Conservation (phyloP, 2,113 vertebrate species). For the Coturnix japonica region DNA sequence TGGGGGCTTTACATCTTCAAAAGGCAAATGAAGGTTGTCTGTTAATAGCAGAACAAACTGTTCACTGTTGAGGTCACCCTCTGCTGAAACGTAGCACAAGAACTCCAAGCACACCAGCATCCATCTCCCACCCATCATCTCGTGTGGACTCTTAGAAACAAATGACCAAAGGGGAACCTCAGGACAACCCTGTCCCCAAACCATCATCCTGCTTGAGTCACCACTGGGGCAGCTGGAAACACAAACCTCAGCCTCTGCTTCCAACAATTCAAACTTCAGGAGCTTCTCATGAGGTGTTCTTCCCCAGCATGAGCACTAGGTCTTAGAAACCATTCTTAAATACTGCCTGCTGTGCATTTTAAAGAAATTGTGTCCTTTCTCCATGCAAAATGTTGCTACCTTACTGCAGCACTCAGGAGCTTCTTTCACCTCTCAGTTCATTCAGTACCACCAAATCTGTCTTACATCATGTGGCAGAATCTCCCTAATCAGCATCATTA, state of each 20-base stretch:
- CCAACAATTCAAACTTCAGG: too few species aligned
- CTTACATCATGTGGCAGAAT: background rate
- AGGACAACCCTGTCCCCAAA: background rate
- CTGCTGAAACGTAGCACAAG: background rate
- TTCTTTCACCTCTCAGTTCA: background rate
- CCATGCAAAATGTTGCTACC: background rate
- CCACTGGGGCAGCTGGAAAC: background rate
- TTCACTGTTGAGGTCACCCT: background rate
- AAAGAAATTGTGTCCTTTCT: background rate
- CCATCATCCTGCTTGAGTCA: background rate
- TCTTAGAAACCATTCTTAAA: background rate
- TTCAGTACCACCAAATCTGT: background rate
- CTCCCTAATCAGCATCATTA: background rate
- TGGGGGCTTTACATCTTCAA: background rate
- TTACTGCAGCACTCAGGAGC: background rate
- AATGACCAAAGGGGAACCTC: background rate
- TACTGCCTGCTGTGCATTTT: background rate
- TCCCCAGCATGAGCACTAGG: background rate
- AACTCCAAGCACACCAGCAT: background rate
- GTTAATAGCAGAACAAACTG: background rate
- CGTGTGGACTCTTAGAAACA: background rate
- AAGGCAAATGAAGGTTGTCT: background rate
- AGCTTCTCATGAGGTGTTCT: background rate
- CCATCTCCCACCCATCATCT: background rate
- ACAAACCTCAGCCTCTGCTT: accelerated